These are phyloP conservation scores for Invenusta paracnida DNA, from an alignment of 2,888 invertebrate species.

Conservation along the genomic window DNA sequence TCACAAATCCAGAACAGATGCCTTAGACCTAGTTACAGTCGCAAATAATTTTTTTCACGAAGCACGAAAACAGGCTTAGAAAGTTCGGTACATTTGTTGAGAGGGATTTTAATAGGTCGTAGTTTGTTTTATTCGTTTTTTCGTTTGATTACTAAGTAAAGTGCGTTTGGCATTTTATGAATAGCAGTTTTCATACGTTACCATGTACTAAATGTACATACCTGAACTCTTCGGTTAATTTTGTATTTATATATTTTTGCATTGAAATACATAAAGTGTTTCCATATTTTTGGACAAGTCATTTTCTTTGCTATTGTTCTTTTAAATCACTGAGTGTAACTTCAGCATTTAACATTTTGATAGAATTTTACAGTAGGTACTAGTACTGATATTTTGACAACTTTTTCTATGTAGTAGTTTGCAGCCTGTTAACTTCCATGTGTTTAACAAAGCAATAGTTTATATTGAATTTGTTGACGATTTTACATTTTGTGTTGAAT, in stretches of 20 bases:
- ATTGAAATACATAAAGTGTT: not conserved
- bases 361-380: not conserved
- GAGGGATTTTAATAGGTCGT: not conserved
- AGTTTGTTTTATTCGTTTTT: not conserved
- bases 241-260: slow-evolving; percentile 21
- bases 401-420: not conserved
- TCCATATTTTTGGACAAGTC: slow-evolving; percentile 23
- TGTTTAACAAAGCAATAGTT: not conserved
- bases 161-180: slow-evolving; percentile 26
- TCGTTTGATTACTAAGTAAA: slow-evolving; percentile 16
- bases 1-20: slow-evolving; percentile 26
- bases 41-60: not conserved
- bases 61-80: not conserved
- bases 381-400: not conserved
- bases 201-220: slow-evolving; percentile 4
- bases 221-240: not conserved
- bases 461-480: not conserved
- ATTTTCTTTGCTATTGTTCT: slow-evolving; percentile 14
- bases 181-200: slow-evolving; percentile 26
- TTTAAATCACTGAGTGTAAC: not conserved
- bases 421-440: not conserved
- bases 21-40: slow-evolving; percentile 22
- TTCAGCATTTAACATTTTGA: not conserved
- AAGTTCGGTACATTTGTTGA: slow-evolving; percentile 26
- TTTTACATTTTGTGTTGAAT: not conserved